Evolutionary conservation across 2,113 vertebrate species (phyloP).

Genomic region (Ovibos moschatus): DNA sequence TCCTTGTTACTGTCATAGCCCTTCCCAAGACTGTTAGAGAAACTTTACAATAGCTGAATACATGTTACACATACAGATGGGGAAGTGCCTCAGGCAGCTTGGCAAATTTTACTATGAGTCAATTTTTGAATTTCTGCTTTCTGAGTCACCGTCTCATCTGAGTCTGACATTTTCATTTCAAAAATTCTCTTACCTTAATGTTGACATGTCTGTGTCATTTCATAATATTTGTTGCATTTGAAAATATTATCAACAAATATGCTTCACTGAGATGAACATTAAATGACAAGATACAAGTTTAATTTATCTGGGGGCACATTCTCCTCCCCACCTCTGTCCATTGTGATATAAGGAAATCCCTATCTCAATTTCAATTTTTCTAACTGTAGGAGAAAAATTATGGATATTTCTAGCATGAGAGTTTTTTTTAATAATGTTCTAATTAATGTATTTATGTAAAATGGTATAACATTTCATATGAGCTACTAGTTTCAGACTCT

Average conservation of each 20-base stretch:
- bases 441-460: not conserved
- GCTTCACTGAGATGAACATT: not conserved
- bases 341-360: not conserved
- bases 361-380: not conserved
- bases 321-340: rapidly evolving
- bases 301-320: not conserved
- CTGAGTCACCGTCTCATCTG: constrained; percentile 1
- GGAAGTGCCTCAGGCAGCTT: not conserved
- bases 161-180: not conserved
- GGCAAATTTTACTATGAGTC: not conserved
- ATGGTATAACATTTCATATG: not conserved
- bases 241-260: not conserved
- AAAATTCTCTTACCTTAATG: not conserved
- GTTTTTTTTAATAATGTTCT: not conserved
- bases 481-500: not conserved
- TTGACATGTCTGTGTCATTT: not conserved
- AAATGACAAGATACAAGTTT: not conserved
- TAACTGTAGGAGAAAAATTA: not conserved
- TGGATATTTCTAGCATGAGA: not conserved
- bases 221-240: not conserved
- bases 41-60: not conserved
- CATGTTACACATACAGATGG: not conserved
- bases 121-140: constrained; percentile 33
- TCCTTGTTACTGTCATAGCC: constrained; percentile 13
- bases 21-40: not conserved